Evolutionary conservation across 2,113 vertebrate genomes (phyloP).

Genomic region (Caranx melampygus): DNA sequence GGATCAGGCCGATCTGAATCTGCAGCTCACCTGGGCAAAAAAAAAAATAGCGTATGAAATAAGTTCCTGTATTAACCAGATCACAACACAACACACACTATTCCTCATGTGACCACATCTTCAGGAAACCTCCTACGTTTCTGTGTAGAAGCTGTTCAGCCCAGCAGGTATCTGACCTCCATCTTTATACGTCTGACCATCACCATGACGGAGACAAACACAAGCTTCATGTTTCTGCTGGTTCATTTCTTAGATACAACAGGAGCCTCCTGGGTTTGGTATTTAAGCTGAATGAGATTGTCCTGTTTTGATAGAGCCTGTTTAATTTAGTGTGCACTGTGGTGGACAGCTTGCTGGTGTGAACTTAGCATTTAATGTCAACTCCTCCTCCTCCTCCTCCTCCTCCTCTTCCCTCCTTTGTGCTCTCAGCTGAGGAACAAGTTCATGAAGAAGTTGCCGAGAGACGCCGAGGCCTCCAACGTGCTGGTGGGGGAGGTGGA

Average conservation of each 20-base stretch:
- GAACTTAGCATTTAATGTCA: slow-evolving; percentile 45
- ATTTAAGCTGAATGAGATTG: slow-evolving; percentile 48
- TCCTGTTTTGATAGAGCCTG: slow-evolving; percentile 37
- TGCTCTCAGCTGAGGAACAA: slow-evolving; percentile 93
- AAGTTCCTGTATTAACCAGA: not conserved
- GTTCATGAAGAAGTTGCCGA: slow-evolving; percentile 99
- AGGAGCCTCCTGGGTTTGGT: slow-evolving; percentile 38
- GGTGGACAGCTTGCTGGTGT: slow-evolving; percentile 45
- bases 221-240: not conserved
- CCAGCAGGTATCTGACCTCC: slow-evolving; percentile 39
- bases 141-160: slow-evolving; percentile 28
- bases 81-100: too few species aligned
- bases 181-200: too few species aligned
- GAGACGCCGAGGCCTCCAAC: slow-evolving; percentile 97
- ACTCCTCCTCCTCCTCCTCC: not conserved
- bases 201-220: slow-evolving; percentile 5
- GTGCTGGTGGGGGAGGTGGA: slow-evolving; percentile 98
- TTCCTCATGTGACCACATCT: too few species aligned
- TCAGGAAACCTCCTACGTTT: too few species aligned
- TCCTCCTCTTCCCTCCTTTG: slow-evolving; percentile 23
- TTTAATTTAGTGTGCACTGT: slow-evolving; percentile 5
- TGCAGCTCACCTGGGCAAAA: not conserved
- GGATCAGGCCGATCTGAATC: not conserved
- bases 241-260: not conserved
- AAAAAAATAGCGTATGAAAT: too few species aligned